phyloP scores from a whole-genome alignment of 1,140 invertebrate genomes.

The Drosophila ohnishii region DNA sequence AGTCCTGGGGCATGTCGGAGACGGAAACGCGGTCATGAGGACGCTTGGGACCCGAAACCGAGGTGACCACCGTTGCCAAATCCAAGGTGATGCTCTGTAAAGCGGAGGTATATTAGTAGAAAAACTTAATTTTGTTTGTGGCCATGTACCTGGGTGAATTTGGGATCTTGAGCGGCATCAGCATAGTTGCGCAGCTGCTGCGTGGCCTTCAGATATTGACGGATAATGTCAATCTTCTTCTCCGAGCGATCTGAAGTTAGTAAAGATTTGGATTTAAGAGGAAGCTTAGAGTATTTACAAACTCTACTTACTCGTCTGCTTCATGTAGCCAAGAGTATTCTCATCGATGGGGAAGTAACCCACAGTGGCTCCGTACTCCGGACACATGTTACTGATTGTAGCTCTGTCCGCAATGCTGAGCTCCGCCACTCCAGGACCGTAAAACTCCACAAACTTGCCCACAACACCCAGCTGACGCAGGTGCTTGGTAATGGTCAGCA shows the following conservation, averaged over 20 bases:
- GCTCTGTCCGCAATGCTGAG: conserved; percentile 97
- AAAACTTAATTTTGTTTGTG: fast-evolving
- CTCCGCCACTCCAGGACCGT: conserved; percentile 94
- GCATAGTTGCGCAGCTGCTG: conserved; percentile 94
- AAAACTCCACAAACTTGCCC: conserved; percentile 99
- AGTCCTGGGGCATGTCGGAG: conserved; percentile 95
- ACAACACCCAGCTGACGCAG: conserved; percentile 97
- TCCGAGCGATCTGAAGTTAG: conserved; percentile 89
- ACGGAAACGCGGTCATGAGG: conserved; percentile 98
- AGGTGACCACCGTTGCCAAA: conserved; percentile 94
- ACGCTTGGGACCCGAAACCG: conserved; percentile 97
- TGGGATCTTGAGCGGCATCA: conserved; percentile 90
- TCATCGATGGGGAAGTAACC: conserved; percentile 98
- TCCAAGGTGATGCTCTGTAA: conserved; percentile 92
- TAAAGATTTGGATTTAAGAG: background rate
- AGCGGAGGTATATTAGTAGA: fast-evolving
- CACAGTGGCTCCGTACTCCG: conserved; percentile 98
- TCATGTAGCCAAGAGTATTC: conserved; percentile 92
- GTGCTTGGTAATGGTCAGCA: conserved; percentile 99
- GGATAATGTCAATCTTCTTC: conserved; percentile 92
- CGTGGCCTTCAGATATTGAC: conserved; percentile 92
- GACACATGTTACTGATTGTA: conserved; percentile 98
- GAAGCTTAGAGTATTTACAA: background rate
- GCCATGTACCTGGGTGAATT: conserved; percentile 89
- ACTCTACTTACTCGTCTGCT: conserved; percentile 90